Evolutionary conservation across 2,113 vertebrate genomes (phyloP).

Genomic region (Pseudorasbora parva): DNA sequence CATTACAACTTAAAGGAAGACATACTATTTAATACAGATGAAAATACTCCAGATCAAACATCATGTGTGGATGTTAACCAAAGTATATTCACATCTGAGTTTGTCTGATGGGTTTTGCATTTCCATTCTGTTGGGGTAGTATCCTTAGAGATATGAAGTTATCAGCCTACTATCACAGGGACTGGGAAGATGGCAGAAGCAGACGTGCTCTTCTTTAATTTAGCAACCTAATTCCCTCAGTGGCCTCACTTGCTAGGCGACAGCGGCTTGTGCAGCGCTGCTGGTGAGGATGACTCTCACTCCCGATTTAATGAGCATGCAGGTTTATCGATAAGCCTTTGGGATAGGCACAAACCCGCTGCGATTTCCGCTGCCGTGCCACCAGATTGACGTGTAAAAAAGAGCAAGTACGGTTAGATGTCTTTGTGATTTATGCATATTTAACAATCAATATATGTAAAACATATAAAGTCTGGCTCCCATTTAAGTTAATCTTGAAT

Average conservation of each 20-base stretch:
- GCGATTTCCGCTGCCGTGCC: slow-evolving; percentile 31
- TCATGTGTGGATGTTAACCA: slow-evolving; percentile 7
- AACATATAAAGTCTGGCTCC: background rate
- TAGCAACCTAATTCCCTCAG: slow-evolving; percentile 44
- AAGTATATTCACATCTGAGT: background rate
- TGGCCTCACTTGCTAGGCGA: slow-evolving; percentile 19
- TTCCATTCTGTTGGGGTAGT: slow-evolving; percentile 16
- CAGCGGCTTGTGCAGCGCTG: background rate
- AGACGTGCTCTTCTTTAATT: slow-evolving; percentile 50
- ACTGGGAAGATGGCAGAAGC: slow-evolving; percentile 23
- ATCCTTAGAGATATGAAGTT: slow-evolving; percentile 50
- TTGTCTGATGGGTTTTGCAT: slow-evolving; percentile 15
- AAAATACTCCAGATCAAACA: background rate
- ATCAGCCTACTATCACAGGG: slow-evolving; percentile 47
- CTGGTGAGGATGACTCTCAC: slow-evolving; percentile 29
- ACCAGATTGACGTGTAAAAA: slow-evolving; percentile 18
- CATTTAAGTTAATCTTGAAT: background rate
- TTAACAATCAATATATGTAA: background rate
- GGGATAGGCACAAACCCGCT: slow-evolving; percentile 41
- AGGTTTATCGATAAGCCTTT: slow-evolving; percentile 58
- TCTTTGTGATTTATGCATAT: slow-evolving; percentile 20
- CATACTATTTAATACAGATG: background rate
- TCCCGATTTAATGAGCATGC: slow-evolving; percentile 50
- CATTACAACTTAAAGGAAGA: slow-evolving; percentile 1
- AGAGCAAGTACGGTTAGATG: slow-evolving; percentile 22